These are phyloP conservation scores for Nasonia longicornis DNA, from an alignment of 1,140 invertebrate species.

Conservation along the genomic window DNA sequence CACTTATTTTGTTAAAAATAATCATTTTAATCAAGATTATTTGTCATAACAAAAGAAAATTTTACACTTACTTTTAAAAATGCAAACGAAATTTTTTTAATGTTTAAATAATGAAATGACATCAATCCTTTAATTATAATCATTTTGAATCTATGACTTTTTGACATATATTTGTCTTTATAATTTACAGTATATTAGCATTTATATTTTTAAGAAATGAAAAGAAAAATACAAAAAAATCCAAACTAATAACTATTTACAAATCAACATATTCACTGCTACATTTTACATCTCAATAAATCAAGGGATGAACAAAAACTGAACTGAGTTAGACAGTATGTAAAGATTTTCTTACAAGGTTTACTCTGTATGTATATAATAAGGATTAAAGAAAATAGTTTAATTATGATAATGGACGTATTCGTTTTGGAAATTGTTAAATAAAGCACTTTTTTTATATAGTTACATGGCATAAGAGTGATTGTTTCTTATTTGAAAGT, in stretches of 20 bases:
- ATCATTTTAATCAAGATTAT: not conserved
- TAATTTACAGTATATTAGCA: not conserved
- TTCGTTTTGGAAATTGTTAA: conserved; percentile 51
- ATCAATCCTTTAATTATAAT: not conserved
- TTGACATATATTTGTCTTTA: not conserved
- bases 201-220: not conserved
- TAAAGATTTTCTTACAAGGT: not conserved
- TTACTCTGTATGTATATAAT: conserved; percentile 19
- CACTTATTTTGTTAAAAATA: not conserved
- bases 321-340: not conserved
- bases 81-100: not conserved
- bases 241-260: not conserved
- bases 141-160: not conserved
- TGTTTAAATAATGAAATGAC: not conserved
- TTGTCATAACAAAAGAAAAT: not conserved
- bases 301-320: not conserved
- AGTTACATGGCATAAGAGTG: conserved; percentile 48
- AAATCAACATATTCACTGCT: not conserved
- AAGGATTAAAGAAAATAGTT: not conserved
- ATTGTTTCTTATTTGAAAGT: not conserved
- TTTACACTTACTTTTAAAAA: not conserved
- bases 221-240: conserved; percentile 6
- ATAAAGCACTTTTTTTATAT: conserved; percentile 61
- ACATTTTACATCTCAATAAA: conserved; percentile 3
- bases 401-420: conserved; percentile 7